These are phyloP conservation scores for Drosophila navojoa DNA, from an alignment of 1,140 invertebrate genomes.

Conservation along the genomic window DNA sequence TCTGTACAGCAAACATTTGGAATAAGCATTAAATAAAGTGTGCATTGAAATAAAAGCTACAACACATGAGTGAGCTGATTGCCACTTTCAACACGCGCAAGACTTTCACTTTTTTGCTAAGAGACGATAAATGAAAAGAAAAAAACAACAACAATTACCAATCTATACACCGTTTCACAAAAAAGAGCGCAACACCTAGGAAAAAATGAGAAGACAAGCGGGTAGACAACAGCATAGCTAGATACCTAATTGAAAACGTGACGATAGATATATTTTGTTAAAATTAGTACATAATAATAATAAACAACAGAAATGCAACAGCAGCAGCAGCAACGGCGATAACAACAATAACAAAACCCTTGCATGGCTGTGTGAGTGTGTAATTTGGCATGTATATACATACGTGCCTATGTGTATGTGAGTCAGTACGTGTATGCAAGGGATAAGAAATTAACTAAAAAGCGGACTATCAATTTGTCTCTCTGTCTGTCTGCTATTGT, in stretches of 20 bases:
- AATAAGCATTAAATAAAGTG: slow-evolving; percentile 10
- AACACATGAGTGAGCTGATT: slow-evolving; percentile 15
- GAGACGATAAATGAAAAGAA: slow-evolving; percentile 39
- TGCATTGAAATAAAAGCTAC: not conserved
- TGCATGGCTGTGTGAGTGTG: slow-evolving; percentile 27
- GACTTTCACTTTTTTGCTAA: slow-evolving; percentile 57
- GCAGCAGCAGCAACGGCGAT: slow-evolving; percentile 27
- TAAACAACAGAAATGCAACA: slow-evolving; percentile 36
- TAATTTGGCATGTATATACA: slow-evolving; percentile 1
- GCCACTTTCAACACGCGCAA: slow-evolving; percentile 31
- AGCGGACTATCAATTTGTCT: slow-evolving; percentile 21
- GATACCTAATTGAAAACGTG: slow-evolving; percentile 20
- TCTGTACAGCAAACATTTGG: not conserved
- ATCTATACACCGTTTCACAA: slow-evolving; percentile 31
- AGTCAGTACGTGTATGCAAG: slow-evolving; percentile 14
- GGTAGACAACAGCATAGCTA: slow-evolving; percentile 31
- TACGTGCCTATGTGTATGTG: slow-evolving; percentile 17
- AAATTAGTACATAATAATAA: slow-evolving; percentile 29
- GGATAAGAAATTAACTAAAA: slow-evolving; percentile 42
- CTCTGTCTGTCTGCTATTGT: slow-evolving; percentile 12
- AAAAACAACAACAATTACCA: slow-evolving; percentile 55
- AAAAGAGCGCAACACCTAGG: slow-evolving; percentile 24
- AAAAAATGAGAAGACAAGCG: slow-evolving; percentile 40
- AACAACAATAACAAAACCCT: slow-evolving; percentile 47
- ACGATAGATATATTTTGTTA: slow-evolving; percentile 14